Percentiles rank a stretch among this genome's conserved stretches.
phyloP scores from a whole-genome alignment of 2,888 invertebrate genomes.

The Sphaeridia pumilis region DNA sequence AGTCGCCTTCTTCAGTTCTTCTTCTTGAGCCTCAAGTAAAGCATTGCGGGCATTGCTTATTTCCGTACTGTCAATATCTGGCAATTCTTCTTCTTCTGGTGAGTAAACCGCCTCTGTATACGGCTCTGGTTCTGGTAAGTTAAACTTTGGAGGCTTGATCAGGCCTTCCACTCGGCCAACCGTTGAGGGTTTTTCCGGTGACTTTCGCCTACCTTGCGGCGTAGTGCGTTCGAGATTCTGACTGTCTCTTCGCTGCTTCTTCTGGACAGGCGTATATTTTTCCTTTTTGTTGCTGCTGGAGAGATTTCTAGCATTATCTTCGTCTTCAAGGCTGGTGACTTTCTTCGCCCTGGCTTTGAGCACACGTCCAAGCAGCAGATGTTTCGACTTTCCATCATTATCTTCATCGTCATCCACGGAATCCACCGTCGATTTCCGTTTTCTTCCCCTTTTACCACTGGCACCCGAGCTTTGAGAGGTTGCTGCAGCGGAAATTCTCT shows the following conservation, averaged over 20 bases:
- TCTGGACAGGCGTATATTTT: background rate
- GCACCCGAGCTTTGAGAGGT: constrained; percentile 9
- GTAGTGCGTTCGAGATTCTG: background rate
- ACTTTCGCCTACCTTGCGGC: too few species aligned
- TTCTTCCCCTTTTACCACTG: constrained; percentile 24
- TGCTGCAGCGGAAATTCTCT: constrained; percentile 11
- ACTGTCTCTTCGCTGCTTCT: background rate
- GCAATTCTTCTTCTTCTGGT: background rate
- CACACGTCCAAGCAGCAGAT: constrained; percentile 36
- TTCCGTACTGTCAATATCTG: constrained; percentile 23
- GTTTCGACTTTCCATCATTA: constrained; percentile 35
- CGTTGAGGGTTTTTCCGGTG: background rate
- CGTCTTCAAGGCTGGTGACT: constrained; percentile 34
- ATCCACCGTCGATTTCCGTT: constrained; percentile 30
- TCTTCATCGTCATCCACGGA: constrained; percentile 29
- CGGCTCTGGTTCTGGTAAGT: background rate
- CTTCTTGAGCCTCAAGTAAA: constrained; percentile 22
- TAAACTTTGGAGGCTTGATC: background rate
- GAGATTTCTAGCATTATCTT: constrained; percentile 25
- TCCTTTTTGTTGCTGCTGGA: background rate
- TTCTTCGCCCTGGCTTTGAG: constrained; percentile 33
- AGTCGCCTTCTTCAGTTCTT: constrained; percentile 14
- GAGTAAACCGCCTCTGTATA: constrained; percentile 5
- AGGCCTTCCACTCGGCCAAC: too few species aligned
- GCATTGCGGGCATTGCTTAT: constrained; percentile 29